Conservation (phyloP, 2,888 invertebrate species). For the Parnassius orleans region DNA sequence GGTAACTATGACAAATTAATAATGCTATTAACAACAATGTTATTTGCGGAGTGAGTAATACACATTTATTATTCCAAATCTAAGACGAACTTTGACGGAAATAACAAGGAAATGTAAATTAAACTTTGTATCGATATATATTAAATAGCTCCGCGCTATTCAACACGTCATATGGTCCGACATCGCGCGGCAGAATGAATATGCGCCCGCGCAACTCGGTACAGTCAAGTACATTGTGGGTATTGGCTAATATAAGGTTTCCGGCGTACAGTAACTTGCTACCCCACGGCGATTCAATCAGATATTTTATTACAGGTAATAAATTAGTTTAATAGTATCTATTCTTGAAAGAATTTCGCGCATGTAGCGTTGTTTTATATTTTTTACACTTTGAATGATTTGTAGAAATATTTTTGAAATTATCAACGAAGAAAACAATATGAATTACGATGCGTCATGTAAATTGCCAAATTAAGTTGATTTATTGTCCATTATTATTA, state of each 20-base stretch:
- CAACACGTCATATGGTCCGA: constrained; percentile 10
- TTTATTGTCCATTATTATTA: neutral
- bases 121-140: neutral
- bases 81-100: too few relatives aligned
- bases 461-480: neutral
- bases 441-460: neutral
- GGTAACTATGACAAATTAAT: too few relatives aligned
- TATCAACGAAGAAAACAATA: constrained; percentile 3
- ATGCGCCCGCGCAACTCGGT: constrained; percentile 11
- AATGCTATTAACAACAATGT: too few relatives aligned
- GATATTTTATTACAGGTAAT: constrained; percentile 9
- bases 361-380: neutral
- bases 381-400: neutral
- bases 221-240: constrained; percentile 6
- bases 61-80: too few relatives aligned
- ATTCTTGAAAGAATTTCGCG: constrained; percentile 4
- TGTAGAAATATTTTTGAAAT: constrained; percentile 3
- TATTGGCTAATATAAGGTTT: constrained; percentile 1
- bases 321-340: neutral
- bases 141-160: neutral
- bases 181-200: constrained; percentile 1
- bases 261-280: constrained; percentile 1
- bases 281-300: constrained; percentile 12
- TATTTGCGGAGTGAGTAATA: too few relatives aligned
- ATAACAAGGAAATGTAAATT: too few relatives aligned